phyloP scores from a whole-genome alignment of 2,113 vertebrate genomes.

The Antennarius striatus region DNA sequence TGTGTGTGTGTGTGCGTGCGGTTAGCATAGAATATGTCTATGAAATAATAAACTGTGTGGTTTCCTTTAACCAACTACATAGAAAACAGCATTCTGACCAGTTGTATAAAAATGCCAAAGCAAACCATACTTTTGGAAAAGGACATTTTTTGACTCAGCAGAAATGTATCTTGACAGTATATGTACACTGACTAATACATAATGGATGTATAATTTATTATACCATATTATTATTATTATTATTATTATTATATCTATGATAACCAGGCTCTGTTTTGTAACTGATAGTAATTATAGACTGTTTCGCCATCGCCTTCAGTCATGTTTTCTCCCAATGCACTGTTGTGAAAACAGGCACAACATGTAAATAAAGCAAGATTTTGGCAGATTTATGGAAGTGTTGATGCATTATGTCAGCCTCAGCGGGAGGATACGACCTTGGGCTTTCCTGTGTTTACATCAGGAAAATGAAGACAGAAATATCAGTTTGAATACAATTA shows the following conservation, averaged over 20 bases:
- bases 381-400: slow-evolving; percentile 30
- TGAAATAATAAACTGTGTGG: no score
- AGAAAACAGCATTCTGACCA: no score
- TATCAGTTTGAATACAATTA: slow-evolving; percentile 1
- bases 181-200: slow-evolving; percentile 31
- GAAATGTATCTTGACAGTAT: slow-evolving; percentile 20
- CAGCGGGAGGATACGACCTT: slow-evolving; percentile 35
- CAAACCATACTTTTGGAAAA: background rate
- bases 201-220: slow-evolving; percentile 2
- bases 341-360: slow-evolving; percentile 22
- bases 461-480: slow-evolving; percentile 17
- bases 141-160: slow-evolving; percentile 21
- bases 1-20: no score
- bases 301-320: background rate
- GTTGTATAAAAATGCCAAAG: no score
- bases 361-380: slow-evolving; percentile 21
- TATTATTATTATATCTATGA: background rate
- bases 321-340: slow-evolving; percentile 10
- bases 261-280: background rate
- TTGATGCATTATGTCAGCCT: slow-evolving; percentile 48
- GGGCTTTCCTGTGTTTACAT: slow-evolving; percentile 32
- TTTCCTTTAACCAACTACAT: no score
- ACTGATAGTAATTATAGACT: slow-evolving; percentile 15
- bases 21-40: no score
- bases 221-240: no score